Conservation (phyloP, 2,113 vertebrate species). For the Microtus richardsoni region DNA sequence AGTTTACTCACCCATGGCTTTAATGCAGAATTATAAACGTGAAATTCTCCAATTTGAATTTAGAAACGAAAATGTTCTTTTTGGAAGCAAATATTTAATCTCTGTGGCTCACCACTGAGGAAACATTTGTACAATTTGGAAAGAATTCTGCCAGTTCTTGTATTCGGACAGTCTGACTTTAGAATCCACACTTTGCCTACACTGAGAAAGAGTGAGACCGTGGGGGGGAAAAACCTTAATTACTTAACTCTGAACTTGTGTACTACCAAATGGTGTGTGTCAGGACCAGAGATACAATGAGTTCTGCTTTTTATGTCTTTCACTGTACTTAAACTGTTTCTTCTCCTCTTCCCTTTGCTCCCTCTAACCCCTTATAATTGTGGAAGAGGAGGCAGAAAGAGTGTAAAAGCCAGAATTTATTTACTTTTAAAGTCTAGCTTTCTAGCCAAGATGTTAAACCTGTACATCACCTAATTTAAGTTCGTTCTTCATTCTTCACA, state of each 20-base stretch:
- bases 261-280: neutral
- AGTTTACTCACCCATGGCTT: neutral
- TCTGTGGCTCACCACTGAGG: neutral
- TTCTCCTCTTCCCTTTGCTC: neutral
- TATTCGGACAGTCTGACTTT: neutral
- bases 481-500: neutral
- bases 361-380: neutral
- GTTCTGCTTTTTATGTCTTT: neutral
- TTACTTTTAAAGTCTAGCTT: neutral
- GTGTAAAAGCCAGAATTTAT: neutral
- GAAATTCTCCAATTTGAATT: neutral
- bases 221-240: neutral
- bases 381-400: neutral
- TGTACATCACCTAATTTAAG: neutral
- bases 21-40: neutral
- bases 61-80: neutral
- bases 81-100: too few relatives aligned
- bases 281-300: neutral
- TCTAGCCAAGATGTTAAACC: neutral
- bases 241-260: neutral
- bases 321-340: neutral
- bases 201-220: neutral
- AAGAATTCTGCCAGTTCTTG: neutral
- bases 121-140: neutral
- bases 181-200: neutral